A percentile compares a stretch with the other conserved stretches of the same genome.
Conservation (phyloP, 2,888 invertebrate genomes). For the Lucinisca nassula region DNA sequence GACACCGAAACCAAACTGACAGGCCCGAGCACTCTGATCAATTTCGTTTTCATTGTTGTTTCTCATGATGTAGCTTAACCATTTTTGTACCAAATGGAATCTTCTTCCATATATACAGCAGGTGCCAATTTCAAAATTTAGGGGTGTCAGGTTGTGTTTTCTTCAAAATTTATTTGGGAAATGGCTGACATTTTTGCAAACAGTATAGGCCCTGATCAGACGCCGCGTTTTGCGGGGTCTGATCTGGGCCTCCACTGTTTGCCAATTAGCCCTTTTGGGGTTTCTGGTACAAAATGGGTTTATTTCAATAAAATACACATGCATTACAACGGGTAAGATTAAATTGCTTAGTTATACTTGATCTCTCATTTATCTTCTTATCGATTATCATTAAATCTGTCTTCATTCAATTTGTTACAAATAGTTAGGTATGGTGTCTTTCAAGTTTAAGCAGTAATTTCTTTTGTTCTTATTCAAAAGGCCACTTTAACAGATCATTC, state of each 20-base stretch:
- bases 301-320: neutral
- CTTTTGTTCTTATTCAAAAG: neutral
- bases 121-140: too few species aligned
- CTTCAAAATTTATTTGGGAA: too few species aligned
- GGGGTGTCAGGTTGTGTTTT: too few species aligned
- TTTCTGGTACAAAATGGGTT: neutral
- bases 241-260: too few species aligned
- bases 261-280: too few species aligned
- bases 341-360: neutral
- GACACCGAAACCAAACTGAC: too few species aligned
- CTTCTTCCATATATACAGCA: too few species aligned
- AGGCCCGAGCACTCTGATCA: neutral
- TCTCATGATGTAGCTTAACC: too few species aligned
- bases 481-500: neutral
- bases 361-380: neutral
- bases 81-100: too few species aligned
- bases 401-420: neutral
- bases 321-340: neutral
- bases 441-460: neutral
- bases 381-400: neutral
- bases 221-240: too few species aligned
- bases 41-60: neutral
- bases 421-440: neutral
- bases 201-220: too few species aligned
- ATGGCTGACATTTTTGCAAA: too few species aligned